Evolutionary conservation across 2,888 invertebrate species (phyloP).

Genomic region (Polydrusus cervinus): DNA sequence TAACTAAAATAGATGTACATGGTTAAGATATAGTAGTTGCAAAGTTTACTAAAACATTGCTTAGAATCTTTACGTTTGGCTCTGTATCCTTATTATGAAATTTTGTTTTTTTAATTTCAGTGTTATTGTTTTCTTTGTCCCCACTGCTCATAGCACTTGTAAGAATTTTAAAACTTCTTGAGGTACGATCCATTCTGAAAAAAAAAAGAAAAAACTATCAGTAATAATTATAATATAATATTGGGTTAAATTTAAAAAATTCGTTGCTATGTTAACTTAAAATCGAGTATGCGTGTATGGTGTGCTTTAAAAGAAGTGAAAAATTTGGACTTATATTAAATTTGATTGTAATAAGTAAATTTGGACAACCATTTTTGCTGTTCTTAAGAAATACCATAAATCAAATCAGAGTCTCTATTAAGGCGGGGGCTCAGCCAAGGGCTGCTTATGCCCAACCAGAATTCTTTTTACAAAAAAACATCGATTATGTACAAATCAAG

Average conservation of each 20-base stretch:
- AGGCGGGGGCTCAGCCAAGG: slow-evolving; percentile 1
- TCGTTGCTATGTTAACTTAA: slow-evolving; percentile 1
- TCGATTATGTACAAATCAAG: neutral
- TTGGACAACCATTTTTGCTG: neutral
- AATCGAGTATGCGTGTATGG: neutral
- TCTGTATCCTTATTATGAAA: neutral
- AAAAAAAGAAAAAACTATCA: neutral
- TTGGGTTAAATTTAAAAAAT: neutral
- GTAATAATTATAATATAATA: neutral
- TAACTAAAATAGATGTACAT: slow-evolving; percentile 10
- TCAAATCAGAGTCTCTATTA: neutral
- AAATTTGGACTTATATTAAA: neutral
- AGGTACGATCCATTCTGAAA: neutral
- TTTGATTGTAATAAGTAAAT: slow-evolving; percentile 1
- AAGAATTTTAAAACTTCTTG: slow-evolving; percentile 1
- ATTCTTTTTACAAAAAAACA: neutral
- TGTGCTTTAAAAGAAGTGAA: neutral
- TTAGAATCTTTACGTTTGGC: slow-evolving; percentile 2
- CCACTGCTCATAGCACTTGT: neutral
- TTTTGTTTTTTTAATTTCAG: slow-evolving; percentile 7
- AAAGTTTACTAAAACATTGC: slow-evolving; percentile 1
- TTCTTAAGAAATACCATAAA: neutral
- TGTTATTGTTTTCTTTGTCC: slow-evolving; percentile 10
- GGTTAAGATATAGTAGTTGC: neutral
- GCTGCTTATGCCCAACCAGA: neutral